Evolutionary conservation across 2,797 vertebrate species (phyloP).

Genomic region (Smutsia gigantea): DNA sequence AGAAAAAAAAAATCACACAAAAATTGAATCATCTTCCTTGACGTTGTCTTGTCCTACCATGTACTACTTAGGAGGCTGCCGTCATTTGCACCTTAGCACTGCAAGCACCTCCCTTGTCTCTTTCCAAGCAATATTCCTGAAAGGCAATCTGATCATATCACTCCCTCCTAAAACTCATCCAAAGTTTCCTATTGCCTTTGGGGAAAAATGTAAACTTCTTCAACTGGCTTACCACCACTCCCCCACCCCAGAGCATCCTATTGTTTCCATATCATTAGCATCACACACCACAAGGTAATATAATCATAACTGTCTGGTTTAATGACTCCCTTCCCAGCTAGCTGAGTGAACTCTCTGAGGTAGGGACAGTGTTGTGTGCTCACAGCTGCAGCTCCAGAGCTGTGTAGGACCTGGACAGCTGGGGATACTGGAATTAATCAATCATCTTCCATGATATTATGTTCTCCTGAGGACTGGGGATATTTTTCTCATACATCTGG

Average conservation of each 20-base stretch:
- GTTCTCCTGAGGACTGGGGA: not conserved
- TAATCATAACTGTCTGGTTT: not conserved
- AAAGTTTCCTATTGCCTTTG: not conserved
- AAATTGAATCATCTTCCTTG: not conserved
- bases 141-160: not conserved
- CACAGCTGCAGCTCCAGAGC: not conserved
- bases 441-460: not conserved
- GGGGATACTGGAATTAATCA: not conserved
- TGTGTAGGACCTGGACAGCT: accelerated
- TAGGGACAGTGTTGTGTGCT: not conserved
- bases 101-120: not conserved
- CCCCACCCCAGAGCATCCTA: not conserved
- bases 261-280: not conserved
- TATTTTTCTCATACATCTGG: not conserved
- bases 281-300: not conserved
- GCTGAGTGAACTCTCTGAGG: not conserved
- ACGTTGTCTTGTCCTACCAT: not conserved
- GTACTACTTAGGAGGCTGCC: not conserved
- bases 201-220: not conserved
- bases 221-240: not conserved
- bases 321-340: not conserved
- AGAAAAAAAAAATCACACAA: not conserved
- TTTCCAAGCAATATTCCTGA: not conserved
- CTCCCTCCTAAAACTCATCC: slow-evolving; percentile 20
- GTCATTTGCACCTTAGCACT: not conserved